These are phyloP conservation scores for Forficula auricularia DNA, from an alignment of 1,140 invertebrate genomes.

Conservation along the genomic window DNA sequence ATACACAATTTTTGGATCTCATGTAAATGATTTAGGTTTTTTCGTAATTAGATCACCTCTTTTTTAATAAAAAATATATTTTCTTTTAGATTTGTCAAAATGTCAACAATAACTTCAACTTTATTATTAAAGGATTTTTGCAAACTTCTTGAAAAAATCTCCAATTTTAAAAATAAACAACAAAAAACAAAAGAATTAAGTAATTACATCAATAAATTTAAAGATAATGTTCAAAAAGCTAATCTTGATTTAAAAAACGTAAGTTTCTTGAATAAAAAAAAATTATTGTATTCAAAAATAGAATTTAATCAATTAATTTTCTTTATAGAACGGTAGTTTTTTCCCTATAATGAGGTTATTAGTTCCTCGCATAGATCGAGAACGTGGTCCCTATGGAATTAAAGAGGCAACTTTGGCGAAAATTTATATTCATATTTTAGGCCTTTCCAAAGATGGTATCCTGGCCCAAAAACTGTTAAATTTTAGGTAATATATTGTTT, in stretches of 20 bases:
- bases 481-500: conserved; percentile 33
- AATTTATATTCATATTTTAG: conserved; percentile 47
- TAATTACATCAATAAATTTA: conserved; percentile 34
- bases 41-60: too few species aligned
- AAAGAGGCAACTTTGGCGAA: conserved; percentile 44
- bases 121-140: conserved; percentile 27
- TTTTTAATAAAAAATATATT: too few species aligned
- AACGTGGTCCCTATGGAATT: conserved; percentile 42
- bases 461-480: conserved; percentile 47
- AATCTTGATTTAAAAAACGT: conserved; percentile 17
- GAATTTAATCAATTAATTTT: conserved; percentile 10
- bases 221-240: conserved; percentile 15
- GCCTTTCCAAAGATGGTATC: conserved; percentile 39
- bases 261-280: conserved; percentile 17
- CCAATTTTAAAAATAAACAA: conserved; percentile 20
- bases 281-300: conserved; percentile 9
- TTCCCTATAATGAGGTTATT: conserved; percentile 53
- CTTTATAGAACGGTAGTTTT: conserved; percentile 32
- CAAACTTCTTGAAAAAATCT: conserved; percentile 33
- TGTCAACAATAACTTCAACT: conserved; percentile 20
- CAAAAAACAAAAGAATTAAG: conserved; percentile 31
- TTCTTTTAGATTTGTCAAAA: conserved; percentile 17
- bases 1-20: too few species aligned
- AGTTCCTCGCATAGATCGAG: conserved; percentile 45
- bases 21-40: too few species aligned